phyloP scores from a whole-genome alignment of 2,797 vertebrate species.

The Hybognathus amarus region DNA sequence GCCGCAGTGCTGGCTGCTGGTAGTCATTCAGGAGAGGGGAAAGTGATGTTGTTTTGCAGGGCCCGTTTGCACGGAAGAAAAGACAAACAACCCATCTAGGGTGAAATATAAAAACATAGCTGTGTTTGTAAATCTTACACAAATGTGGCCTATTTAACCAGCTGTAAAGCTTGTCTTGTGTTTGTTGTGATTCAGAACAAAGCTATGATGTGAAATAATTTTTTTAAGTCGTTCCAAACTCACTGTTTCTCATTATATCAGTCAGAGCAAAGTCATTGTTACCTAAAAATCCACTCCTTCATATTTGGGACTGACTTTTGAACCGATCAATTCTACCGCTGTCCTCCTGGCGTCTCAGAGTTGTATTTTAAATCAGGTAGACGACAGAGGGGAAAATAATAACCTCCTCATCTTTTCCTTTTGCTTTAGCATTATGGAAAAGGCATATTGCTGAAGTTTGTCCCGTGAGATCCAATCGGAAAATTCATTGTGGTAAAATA shows the following conservation, averaged over 20 bases:
- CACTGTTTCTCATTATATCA: neutral
- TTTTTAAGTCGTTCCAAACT: neutral
- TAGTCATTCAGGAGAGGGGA: constrained; percentile 68
- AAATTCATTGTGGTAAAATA: constrained; percentile 46
- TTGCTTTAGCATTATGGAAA: constrained; percentile 45
- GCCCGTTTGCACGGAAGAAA: constrained; percentile 65
- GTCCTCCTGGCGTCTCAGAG: constrained; percentile 1
- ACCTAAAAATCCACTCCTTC: neutral
- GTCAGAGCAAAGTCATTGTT: neutral
- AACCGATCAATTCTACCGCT: neutral
- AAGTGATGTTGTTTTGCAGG: constrained; percentile 60
- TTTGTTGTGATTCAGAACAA: neutral
- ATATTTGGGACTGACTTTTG: constrained; percentile 27
- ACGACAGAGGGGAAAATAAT: constrained; percentile 50
- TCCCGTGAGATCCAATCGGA: constrained; percentile 45
- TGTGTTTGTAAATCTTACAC: constrained; percentile 22
- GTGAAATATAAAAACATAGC: constrained; percentile 47
- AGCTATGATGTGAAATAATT: neutral
- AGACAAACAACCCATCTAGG: constrained; percentile 70
- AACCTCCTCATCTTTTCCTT: constrained; percentile 24
- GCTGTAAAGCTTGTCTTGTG: constrained; percentile 29
- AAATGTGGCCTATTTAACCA: constrained; percentile 9
- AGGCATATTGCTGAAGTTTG: constrained; percentile 31
- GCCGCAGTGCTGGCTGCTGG: constrained; percentile 49
- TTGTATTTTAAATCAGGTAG: constrained; percentile 37